phyloP scores from a whole-genome alignment of 2,113 vertebrate species.

The Psittacula cyanocephala region DNA sequence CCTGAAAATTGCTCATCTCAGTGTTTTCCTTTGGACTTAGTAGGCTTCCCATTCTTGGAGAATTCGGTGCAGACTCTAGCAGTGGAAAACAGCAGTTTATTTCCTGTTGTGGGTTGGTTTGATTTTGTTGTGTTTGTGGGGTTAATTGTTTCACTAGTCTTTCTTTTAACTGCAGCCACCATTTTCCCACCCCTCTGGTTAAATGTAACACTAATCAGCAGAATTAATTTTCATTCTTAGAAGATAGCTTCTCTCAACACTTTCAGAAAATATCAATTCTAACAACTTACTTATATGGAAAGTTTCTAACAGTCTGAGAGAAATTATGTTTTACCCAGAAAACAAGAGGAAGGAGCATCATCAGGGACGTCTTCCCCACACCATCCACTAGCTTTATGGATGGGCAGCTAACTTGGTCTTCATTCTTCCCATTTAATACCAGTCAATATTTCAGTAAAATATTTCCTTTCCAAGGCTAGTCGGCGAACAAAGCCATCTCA shows the following conservation, averaged over 20 bases:
- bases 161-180: not conserved
- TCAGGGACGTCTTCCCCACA: not conserved
- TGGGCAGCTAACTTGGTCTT: not conserved
- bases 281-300: not conserved
- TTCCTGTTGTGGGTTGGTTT: not conserved
- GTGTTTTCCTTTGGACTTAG: constrained; percentile 57
- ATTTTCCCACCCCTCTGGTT: not conserved
- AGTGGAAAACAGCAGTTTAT: constrained; percentile 62
- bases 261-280: not conserved
- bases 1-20: constrained; percentile 71
- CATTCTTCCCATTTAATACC: not conserved
- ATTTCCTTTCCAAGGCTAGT: not conserved
- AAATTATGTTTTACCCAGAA: not conserved
- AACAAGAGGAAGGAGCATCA: not conserved
- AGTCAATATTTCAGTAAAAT: not conserved
- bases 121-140: not conserved
- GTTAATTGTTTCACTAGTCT: not conserved
- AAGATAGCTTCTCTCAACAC: not conserved
- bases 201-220: not conserved
- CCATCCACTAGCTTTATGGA: not conserved
- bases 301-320: not conserved
- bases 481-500: not conserved
- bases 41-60: constrained; percentile 71
- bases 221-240: not conserved
- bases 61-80: constrained; percentile 78